These are phyloP conservation scores for Diarsia dahlii DNA, from an alignment of 2,888 invertebrate species.

Conservation along the genomic window DNA sequence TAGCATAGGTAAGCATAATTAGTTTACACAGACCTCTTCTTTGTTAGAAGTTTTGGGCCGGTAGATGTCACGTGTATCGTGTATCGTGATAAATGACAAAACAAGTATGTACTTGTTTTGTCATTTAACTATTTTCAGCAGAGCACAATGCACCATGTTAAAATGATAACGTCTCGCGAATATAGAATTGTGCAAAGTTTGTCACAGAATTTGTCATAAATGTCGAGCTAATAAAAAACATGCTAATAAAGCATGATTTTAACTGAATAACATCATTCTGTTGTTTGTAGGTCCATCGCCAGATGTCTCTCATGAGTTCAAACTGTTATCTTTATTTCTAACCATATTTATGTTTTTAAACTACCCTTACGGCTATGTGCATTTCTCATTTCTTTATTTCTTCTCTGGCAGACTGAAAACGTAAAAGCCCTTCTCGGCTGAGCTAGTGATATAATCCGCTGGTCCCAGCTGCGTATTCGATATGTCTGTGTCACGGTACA, in stretches of 20 bases:
- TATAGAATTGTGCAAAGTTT: neutral
- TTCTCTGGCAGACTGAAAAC: slow-evolving; percentile 4
- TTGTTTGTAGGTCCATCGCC: neutral
- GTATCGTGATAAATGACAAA: too few relatives aligned
- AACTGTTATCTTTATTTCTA: too few relatives aligned
- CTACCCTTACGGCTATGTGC: neutral
- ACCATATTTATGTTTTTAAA: too few relatives aligned
- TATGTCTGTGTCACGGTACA: slow-evolving; percentile 4
- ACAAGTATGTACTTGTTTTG: too few relatives aligned
- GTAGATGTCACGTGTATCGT: neutral
- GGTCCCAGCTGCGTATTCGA: slow-evolving; percentile 22
- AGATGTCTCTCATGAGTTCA: too few relatives aligned
- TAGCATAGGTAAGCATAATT: too few relatives aligned
- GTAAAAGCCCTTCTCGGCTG: neutral
- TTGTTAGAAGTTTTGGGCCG: neutral
- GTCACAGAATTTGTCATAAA: neutral
- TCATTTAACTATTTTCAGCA: neutral
- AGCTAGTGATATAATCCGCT: slow-evolving; percentile 2
- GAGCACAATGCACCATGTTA: neutral
- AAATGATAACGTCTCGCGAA: neutral
- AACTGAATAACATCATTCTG: neutral
- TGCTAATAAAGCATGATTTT: too few relatives aligned
- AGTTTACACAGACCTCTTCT: neutral
- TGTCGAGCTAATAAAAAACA: too few relatives aligned
- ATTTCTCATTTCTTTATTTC: neutral